Percentiles rank a stretch among this genome's conserved stretches.
These are phyloP conservation scores for Dynastes grantii DNA, from an alignment of 2,888 invertebrate genomes.

Conservation along the genomic window DNA sequence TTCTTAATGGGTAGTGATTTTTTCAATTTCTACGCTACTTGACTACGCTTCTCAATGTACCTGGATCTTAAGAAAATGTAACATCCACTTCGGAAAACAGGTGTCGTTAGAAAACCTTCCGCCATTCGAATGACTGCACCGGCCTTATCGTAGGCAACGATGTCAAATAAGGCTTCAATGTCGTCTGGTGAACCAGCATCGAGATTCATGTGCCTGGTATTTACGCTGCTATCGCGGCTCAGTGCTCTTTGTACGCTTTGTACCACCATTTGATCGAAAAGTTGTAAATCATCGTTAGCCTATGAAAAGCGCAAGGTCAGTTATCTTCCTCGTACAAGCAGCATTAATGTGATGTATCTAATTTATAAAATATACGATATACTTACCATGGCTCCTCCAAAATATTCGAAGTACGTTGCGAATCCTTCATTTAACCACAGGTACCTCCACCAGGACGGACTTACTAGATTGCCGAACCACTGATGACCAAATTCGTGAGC, in stretches of 20 bases:
- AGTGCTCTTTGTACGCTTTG: constrained; percentile 64
- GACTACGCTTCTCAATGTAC: background rate
- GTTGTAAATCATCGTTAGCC: constrained; percentile 67
- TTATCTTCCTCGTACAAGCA: background rate
- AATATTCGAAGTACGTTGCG: constrained; percentile 74
- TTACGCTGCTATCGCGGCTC: constrained; percentile 68
- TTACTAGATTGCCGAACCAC: constrained; percentile 81
- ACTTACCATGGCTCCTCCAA: constrained; percentile 66
- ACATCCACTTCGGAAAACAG: constrained; percentile 51
- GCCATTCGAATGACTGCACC: constrained; percentile 74
- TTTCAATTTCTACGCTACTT: too few species aligned
- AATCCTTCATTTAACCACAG: constrained; percentile 82
- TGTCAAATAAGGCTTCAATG: constrained; percentile 36
- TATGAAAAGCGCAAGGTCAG: constrained; percentile 51
- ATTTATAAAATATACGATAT: constrained; percentile 39
- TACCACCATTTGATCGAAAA: constrained; percentile 47
- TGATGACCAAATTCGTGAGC: constrained; percentile 81
- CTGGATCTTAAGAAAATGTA: constrained; percentile 24
- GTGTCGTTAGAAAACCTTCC: constrained; percentile 50
- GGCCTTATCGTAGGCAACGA: constrained; percentile 64
- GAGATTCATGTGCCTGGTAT: constrained; percentile 74
- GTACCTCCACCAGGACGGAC: constrained; percentile 78
- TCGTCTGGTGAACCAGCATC: constrained; percentile 57
- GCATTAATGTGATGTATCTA: background rate
- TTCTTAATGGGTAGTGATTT: too few species aligned